A percentile compares a stretch with the other conserved stretches of the same genome.
phyloP scores from a whole-genome alignment of 2,113 vertebrate genomes.

The Leuciscus idus region DNA sequence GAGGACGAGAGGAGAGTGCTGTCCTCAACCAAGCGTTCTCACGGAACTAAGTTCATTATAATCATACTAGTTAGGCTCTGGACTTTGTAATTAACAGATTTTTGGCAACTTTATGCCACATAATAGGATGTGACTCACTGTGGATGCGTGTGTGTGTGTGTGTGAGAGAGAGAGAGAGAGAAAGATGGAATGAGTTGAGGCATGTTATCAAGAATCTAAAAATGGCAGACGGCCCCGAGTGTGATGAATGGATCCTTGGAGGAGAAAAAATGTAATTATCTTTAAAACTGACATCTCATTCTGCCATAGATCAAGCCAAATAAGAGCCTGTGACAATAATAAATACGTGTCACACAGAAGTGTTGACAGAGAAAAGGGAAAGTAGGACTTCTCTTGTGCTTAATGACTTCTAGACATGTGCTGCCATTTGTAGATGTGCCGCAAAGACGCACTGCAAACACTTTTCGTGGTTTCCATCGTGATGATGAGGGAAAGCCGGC shows the following conservation, averaged over 20 bases:
- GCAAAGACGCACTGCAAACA: conserved; percentile 1
- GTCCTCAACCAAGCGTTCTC: background rate
- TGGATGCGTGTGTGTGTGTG: background rate
- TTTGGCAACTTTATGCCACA: background rate
- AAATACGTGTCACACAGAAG: conserved; percentile 22
- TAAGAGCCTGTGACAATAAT: conserved; percentile 30
- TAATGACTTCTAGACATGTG: conserved; percentile 33
- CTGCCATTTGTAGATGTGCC: conserved; percentile 26
- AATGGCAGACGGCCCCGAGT: conserved; percentile 20
- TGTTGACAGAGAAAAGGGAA: conserved; percentile 25
- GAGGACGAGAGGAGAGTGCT: background rate
- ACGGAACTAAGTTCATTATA: background rate
- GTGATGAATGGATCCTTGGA: conserved; percentile 26
- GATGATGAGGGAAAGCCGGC: conserved; percentile 41
- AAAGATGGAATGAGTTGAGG: conserved; percentile 29
- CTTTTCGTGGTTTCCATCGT: conserved; percentile 43
- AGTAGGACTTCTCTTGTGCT: background rate
- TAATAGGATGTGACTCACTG: background rate
- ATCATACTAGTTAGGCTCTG: conserved; percentile 20
- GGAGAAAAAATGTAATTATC: conserved; percentile 36
- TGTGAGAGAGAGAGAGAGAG: background rate
- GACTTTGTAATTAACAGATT: conserved; percentile 15
- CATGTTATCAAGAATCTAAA: conserved; percentile 49
- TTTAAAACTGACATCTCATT: conserved; percentile 23
- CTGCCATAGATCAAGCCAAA: conserved; percentile 18